A percentile compares a stretch with the other conserved stretches of the same genome.
phyloP scores from a whole-genome alignment of 2,888 invertebrate genomes.

The Thalpophila matura region DNA sequence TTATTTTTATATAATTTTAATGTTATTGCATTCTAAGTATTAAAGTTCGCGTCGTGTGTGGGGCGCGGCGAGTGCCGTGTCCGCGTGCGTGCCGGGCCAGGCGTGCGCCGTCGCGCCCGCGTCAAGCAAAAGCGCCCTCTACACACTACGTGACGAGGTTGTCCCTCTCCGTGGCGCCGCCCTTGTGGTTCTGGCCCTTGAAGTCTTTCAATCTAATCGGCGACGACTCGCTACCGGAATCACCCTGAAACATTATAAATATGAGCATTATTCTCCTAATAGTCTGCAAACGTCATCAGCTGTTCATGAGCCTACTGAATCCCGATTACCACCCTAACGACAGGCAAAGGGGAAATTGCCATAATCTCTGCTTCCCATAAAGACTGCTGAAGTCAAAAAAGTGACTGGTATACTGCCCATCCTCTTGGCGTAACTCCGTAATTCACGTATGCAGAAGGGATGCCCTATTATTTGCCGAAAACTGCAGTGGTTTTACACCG shows the following conservation, averaged over 20 bases:
- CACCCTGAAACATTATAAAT: constrained; percentile 85
- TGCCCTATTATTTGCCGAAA: no score
- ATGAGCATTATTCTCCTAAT: not conserved
- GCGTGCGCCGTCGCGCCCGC: constrained; percentile 37
- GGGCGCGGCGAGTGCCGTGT: constrained; percentile 54
- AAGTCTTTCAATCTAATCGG: constrained; percentile 90
- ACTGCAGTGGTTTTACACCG: no score
- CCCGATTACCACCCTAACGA: not conserved
- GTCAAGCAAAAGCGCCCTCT: constrained; percentile 56
- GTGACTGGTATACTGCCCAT: no score
- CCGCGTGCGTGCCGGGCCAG: constrained; percentile 38
- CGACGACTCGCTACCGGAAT: constrained; percentile 93
- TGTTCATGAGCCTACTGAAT: no score
- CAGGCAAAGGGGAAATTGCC: no score
- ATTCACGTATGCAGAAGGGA: no score
- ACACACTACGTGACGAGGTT: constrained; percentile 81
- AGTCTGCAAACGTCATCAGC: not conserved
- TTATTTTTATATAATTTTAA: constrained; percentile 77
- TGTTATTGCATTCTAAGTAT: constrained; percentile 87
- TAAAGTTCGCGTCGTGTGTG: constrained; percentile 61
- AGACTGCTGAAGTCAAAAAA: no score
- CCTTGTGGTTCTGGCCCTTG: constrained; percentile 86
- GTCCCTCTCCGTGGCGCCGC: constrained; percentile 79
- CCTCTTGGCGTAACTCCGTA: no score
- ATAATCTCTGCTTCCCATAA: no score